Conservation (phyloP, 1,140 invertebrate genomes). For the Diabrotica undecimpunctata region DNA sequence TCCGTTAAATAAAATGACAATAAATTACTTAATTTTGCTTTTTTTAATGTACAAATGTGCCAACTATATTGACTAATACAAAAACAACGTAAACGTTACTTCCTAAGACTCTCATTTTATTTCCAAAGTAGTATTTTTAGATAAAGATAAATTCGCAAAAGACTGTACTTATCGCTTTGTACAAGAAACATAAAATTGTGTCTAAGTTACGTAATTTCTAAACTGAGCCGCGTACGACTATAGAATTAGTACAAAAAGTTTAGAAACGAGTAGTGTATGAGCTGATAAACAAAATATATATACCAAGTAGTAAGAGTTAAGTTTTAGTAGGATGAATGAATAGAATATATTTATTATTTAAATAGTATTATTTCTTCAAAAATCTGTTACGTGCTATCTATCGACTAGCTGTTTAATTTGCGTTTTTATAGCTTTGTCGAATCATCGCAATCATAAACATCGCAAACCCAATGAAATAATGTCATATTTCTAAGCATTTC, state of each 20-base stretch:
- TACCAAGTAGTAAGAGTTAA: no score
- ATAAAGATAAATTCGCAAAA: neutral
- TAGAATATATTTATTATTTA: no score
- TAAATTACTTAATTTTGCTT: neutral
- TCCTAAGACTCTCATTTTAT: neutral
- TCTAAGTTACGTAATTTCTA: neutral
- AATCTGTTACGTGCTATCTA: no score
- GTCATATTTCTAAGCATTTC: no score
- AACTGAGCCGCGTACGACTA: constrained; percentile 19
- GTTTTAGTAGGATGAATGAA: no score
- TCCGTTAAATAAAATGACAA: no score
- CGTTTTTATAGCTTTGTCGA: no score
- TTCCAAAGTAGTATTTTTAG: neutral
- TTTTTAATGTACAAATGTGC: neutral
- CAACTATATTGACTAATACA: neutral
- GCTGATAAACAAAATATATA: no score
- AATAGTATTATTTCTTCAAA: no score
- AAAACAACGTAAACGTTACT: neutral
- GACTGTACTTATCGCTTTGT: neutral
- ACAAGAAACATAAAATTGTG: neutral
- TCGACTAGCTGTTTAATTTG: no score
- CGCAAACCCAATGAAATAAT: no score
- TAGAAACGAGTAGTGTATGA: constrained; percentile 8
- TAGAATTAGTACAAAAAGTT: constrained; percentile 27
- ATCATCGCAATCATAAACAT: no score